These are phyloP conservation scores for Volucella zonaria DNA, from an alignment of 2,888 invertebrate species.

Conservation along the genomic window DNA sequence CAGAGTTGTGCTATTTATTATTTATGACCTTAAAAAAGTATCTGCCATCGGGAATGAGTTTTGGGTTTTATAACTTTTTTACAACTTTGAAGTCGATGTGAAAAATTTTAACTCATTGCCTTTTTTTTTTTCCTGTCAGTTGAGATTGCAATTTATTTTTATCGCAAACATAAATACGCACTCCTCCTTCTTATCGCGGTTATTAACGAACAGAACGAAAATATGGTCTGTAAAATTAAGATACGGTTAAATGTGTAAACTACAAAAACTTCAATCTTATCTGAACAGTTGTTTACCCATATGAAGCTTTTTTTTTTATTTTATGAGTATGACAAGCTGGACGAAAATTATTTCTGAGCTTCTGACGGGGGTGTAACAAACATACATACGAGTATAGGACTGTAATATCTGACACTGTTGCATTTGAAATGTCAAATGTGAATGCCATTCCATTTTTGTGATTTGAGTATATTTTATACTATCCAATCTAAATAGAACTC, in stretches of 20 bases:
- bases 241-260: slow-evolving; percentile 3
- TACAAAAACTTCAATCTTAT: slow-evolving; percentile 1
- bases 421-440: no score
- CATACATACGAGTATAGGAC: no score
- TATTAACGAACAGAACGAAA: neutral
- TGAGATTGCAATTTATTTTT: slow-evolving; percentile 9
- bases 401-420: no score
- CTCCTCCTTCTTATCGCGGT: neutral
- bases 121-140: neutral
- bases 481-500: no score
- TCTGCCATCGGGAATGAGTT: slow-evolving; percentile 5
- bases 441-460: no score
- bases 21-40: neutral
- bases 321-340: no score
- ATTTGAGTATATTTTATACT: no score
- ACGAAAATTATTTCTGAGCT: no score
- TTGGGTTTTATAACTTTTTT: neutral
- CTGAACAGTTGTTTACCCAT: slow-evolving; percentile 9
- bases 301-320: neutral
- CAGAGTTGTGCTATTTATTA: neutral
- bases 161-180: slow-evolving; percentile 12
- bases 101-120: slow-evolving; percentile 1
- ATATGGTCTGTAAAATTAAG: neutral
- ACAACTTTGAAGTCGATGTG: neutral
- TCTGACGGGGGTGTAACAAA: no score